phyloP scores from a whole-genome alignment of 2,888 invertebrate genomes.

The Andrena bicolor region DNA sequence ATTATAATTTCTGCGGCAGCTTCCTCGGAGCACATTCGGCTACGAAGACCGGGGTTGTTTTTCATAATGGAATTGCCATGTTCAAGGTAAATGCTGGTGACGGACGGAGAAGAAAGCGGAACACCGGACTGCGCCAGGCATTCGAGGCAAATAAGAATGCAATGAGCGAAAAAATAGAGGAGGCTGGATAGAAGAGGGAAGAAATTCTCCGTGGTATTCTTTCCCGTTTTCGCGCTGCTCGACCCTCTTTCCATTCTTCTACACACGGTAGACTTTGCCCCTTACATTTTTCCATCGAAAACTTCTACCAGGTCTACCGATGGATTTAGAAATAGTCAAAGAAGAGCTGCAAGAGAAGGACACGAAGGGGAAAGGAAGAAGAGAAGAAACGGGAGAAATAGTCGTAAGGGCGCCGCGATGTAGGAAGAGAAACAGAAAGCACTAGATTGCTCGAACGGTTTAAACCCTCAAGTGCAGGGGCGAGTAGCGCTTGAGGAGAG shows the following conservation, averaged over 20 bases:
- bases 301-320: conserved; percentile 48
- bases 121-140: not conserved
- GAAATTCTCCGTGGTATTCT: conserved; percentile 12
- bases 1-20: conserved; percentile 1
- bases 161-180: conserved; percentile 3
- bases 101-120: conserved; percentile 12
- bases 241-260: not conserved
- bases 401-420: conserved; percentile 15
- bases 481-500: conserved; percentile 46
- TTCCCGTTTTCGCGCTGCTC: not conserved
- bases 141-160: conserved; percentile 14
- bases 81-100: conserved; percentile 2
- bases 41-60: conserved; percentile 16
- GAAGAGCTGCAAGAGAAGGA: not conserved
- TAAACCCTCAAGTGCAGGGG: conserved; percentile 59
- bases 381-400: conserved; percentile 27
- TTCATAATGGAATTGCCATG: conserved; percentile 36
- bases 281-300: conserved; percentile 58
- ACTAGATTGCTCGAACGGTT: conserved; percentile 57
- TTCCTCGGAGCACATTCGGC: conserved; percentile 10
- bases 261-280: conserved; percentile 22
- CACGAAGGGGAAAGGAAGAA: conserved; percentile 18
- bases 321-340: conserved; percentile 20
- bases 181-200: not conserved
- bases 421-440: conserved; percentile 49